Evolutionary conservation across 1,140 invertebrate species (phyloP).

Genomic region (Ips nitidus): DNA sequence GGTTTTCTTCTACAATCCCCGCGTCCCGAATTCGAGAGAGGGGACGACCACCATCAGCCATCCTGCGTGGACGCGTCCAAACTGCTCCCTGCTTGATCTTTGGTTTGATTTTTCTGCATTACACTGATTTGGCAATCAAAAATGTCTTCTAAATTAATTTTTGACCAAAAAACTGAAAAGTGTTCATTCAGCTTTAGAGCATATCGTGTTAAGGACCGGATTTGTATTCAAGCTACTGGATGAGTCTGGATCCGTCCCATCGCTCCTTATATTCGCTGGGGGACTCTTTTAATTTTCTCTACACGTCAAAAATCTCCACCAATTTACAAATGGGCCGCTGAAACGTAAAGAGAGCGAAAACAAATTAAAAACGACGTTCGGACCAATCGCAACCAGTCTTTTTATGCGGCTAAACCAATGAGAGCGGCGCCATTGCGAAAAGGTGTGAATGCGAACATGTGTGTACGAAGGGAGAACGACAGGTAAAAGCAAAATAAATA

Average conservation of each 20-base stretch:
- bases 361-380: constrained; percentile 47
- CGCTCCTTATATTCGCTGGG: not conserved
- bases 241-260: not conserved
- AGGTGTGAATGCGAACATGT: constrained; percentile 32
- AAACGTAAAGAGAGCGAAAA: constrained; percentile 47
- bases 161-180: too few relatives aligned
- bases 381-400: constrained; percentile 43
- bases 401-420: constrained; percentile 42
- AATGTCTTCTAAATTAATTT: too few relatives aligned
- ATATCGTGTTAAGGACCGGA: too few relatives aligned
- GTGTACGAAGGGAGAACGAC: constrained; percentile 31
- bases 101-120: too few relatives aligned
- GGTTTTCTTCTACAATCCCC: constrained; percentile 26
- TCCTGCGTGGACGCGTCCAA: constrained; percentile 5
- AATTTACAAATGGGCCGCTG: constrained; percentile 47
- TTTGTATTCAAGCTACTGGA: not conserved
- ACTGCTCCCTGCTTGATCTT: not conserved
- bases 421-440: constrained; percentile 14
- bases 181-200: too few relatives aligned
- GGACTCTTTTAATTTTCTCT: constrained; percentile 38
- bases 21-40: constrained; percentile 10
- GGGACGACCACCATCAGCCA: not conserved
- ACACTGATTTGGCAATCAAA: too few relatives aligned
- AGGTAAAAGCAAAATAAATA: constrained; percentile 27
- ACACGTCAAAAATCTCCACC: constrained; percentile 43